Evolutionary conservation across 2,888 invertebrate genomes (phyloP).

Genomic region (Drosophila parthenogenetica): DNA sequence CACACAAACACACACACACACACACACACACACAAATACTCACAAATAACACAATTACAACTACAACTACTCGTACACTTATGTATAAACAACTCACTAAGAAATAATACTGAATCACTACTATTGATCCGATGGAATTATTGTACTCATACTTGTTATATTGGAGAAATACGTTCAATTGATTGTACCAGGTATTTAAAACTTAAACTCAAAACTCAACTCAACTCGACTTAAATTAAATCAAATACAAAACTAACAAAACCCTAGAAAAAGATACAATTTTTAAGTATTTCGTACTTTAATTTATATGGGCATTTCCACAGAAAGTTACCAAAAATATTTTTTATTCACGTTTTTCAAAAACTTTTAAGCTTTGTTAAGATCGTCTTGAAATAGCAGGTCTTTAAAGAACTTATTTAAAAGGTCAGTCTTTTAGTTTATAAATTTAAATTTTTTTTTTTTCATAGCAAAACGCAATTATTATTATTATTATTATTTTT

Average conservation of each 20-base stretch:
- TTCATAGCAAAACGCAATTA: too few relatives aligned
- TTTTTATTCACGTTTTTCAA: too few relatives aligned
- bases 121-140: slow-evolving; percentile 44
- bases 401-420: too few relatives aligned
- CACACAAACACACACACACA: slow-evolving; percentile 7
- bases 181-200: slow-evolving; percentile 62
- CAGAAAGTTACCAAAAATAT: too few relatives aligned
- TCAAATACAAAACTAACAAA: slow-evolving; percentile 44
- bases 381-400: too few relatives aligned
- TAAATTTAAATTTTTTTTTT: too few relatives aligned
- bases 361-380: too few relatives aligned
- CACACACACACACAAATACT: neutral
- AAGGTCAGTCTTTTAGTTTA: too few relatives aligned
- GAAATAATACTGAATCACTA: slow-evolving; percentile 24
- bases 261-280: slow-evolving; percentile 8
- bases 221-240: slow-evolving; percentile 6
- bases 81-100: slow-evolving; percentile 17
- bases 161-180: slow-evolving; percentile 60
- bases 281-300: slow-evolving; percentile 29
- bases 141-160: slow-evolving; percentile 45
- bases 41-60: neutral
- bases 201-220: slow-evolving; percentile 29
- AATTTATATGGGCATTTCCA: too few relatives aligned
- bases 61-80: slow-evolving; percentile 12
- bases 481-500: too few relatives aligned